Base-by-base conservation (phyloP, 2,888 invertebrate species). In the Spodoptera picta region DNA sequence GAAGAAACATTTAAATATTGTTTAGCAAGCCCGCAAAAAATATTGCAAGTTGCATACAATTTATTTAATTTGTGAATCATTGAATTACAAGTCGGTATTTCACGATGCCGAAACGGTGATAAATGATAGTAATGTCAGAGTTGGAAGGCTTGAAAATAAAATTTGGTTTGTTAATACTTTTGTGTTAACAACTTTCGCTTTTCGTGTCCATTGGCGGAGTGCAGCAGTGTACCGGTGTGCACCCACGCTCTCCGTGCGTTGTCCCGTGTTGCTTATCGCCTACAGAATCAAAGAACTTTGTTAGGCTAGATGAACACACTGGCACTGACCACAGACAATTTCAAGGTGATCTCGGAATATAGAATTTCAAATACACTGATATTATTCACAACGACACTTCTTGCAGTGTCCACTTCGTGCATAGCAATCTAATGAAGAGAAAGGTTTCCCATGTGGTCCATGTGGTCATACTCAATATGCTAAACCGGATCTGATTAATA, bases 301-400 rank as follows among this genome's bases (percentile, higher is more conserved):
- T 19, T 1, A 86, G 75, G 67, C 77, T 60, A 53, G 62, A 59
- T 63, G 64, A 42, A 54, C 79, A 70, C 80, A 63, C 73, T 68
- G 75, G 77, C 75, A 87, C 86, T 88, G 87, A 90, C 89, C 89
- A 85, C 81, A 77, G 83, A 80, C 85, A 87, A 79, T 81, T 65
- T 80, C 73, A 78, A 81, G 79, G 75, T 75, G 64, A 77, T 52
- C n/a, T 49, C n/a, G 19, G 23, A 45, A 43, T 53, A 54, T 43
- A 53, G 12, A 48, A 44, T 56, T 67, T 53, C 24, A 14, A 64
- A 70, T 69, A 23, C 45, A 65, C 36, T 42, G 44, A 48, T 12
- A 46, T 10, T 49, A 45, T 52, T 66, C 24, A 43, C 42, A 14
- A 23, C 19, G 9, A 48, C 51, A 56, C 46, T 50, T 51, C 12